Base-by-base conservation (phyloP, 2,113 vertebrate species). In the Melospiza georgiana region DNA sequence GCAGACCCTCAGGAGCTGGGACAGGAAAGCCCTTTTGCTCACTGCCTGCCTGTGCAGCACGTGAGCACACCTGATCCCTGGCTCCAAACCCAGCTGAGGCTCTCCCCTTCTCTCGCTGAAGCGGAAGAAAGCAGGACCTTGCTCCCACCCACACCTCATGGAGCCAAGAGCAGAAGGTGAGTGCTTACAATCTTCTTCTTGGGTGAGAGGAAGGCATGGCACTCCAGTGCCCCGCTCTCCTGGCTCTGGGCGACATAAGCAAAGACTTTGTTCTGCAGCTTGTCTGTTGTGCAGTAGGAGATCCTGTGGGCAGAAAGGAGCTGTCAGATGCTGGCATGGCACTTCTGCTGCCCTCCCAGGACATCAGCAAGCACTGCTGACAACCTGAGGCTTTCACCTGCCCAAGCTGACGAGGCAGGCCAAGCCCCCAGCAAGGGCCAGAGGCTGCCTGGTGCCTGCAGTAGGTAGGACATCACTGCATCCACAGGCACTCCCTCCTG, bases 231-330 rank as follows among this genome's bases (percentile, higher is more conserved):
- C 84, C 99, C 98, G 0, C 97, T 99, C 93, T 98, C 98, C 94
- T 98, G 98, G 97, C 98, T 99, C 97, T 99, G 99, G 12, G 98
- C 98, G 90, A 99, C 97, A 1, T 99, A 99, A 28, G 99, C 99
- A 19, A 99, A 99, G 66, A 99, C 99, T 88, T 99, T 99, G 96
- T 99, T 99, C 97, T 99, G 99, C 97, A 98, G 98, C 98, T 99
- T 99, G 96, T 99, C 99, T 37, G 98, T 99, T 31, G 98, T 99
- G 97, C 99, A 99, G 96, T 99, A 99, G 9, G 99, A 99, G 92
- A 99, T 99, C 98, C 99, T 99, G 96, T 11, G 54, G 92, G 31
- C 76, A 89, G 59, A 95, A 51, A 48, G n/a, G 44, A 87, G 57
- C 68, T 63, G 57, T 97, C 61, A 91, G 86, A 69, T 10, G 12